These are phyloP conservation scores for Gambusia yucatana DNA, from an alignment of 2,797 vertebrate species.

Conservation along the genomic window DNA sequence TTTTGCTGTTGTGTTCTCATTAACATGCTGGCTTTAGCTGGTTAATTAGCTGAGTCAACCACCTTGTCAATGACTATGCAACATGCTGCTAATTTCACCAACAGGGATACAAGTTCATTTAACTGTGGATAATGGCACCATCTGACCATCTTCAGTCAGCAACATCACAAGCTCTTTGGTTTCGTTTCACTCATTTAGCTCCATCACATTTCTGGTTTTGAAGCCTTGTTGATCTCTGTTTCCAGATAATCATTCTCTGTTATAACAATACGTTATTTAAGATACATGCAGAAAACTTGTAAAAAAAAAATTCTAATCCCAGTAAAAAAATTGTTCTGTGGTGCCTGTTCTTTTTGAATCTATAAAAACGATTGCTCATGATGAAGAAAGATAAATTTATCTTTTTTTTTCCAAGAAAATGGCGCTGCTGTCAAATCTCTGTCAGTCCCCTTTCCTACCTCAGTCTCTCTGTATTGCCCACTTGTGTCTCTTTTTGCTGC, in stretches of 20 bases:
- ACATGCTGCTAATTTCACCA: no score
- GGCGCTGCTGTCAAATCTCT: slow-evolving; percentile 29
- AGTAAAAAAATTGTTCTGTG: neutral
- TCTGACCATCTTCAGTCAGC: no score
- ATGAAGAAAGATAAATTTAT: neutral
- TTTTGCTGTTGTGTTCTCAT: no score
- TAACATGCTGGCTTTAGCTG: no score
- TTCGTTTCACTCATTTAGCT: no score
- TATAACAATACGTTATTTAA: neutral
- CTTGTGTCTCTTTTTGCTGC: slow-evolving; percentile 41
- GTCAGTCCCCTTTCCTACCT: neutral
- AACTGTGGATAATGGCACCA: no score
- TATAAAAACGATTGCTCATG: neutral
- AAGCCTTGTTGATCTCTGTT: neutral
- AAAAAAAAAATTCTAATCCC: neutral
- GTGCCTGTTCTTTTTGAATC: neutral
- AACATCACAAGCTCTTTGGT: no score
- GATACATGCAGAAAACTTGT: neutral
- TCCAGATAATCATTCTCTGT: neutral
- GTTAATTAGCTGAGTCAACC: no score
- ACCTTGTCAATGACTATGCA: no score
- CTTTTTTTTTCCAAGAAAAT: slow-evolving; percentile 4
- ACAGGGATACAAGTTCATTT: no score
- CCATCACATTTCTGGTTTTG: neutral
- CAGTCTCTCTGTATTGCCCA: slow-evolving; percentile 18